Conservation (phyloP, 92 coral and sea anemone genomes). For the Plumapathes pennacea region DNA sequence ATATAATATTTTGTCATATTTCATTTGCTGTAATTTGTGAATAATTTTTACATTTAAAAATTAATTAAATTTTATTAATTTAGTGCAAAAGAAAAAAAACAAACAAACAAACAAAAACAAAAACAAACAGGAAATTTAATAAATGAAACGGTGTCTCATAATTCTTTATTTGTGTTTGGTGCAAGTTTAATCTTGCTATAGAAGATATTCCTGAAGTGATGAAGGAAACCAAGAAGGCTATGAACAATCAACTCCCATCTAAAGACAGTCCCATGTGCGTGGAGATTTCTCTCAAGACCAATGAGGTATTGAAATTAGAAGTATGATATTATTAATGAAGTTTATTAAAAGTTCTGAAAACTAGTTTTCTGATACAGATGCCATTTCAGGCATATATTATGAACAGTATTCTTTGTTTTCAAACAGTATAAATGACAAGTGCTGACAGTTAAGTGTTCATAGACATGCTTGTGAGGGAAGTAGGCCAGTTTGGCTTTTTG, state of each 20-base stretch:
- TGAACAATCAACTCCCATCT: constrained; percentile 67
- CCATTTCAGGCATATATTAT: too few relatives aligned
- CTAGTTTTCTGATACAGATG: neutral
- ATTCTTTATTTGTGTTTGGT: neutral
- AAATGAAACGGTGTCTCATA: neutral
- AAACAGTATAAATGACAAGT: too few relatives aligned
- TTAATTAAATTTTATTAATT: neutral
- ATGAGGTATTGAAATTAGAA: constrained; percentile 45
- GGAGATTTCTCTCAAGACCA: constrained; percentile 87
- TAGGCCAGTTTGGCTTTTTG: too few relatives aligned
- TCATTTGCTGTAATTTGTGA: too few relatives aligned
- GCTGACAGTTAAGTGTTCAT: too few relatives aligned
- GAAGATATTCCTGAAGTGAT: constrained; percentile 84
- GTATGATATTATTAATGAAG: neutral
- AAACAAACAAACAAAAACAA: neutral
- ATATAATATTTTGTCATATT: too few relatives aligned
- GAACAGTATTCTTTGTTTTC: too few relatives aligned
- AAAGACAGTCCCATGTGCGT: constrained; percentile 81
- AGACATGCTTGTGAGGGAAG: too few relatives aligned
- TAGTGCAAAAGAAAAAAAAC: neutral
- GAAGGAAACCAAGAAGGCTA: constrained; percentile 78
- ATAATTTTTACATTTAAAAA: too few relatives aligned
- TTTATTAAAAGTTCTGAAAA: neutral
- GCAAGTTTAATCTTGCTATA: constrained; percentile 92
- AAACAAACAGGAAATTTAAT: neutral